Base-by-base conservation (phyloP, 2,888 invertebrate genomes). In the Melikaiella ostensackeni region DNA sequence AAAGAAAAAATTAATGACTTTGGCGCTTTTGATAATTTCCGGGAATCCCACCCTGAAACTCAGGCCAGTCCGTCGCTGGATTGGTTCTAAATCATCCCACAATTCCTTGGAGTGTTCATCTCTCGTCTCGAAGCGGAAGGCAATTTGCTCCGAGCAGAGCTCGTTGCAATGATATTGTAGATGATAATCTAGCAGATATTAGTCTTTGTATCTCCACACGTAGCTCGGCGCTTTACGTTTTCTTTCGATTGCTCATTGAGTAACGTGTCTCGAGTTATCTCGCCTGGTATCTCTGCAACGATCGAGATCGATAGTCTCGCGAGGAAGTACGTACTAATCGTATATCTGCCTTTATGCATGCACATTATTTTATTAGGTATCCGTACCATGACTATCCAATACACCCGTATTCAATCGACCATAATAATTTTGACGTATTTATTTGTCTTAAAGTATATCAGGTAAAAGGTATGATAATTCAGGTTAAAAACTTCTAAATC, bases 251-350 rank as follows among this genome's bases (percentile, higher is more conserved):
- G 70, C 70, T 70, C 70, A 70, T 70, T 70, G 70, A 70, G 75
- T 61, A 57, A 55, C 46, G 77, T 57, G 42, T 61, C 61, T 61
- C 27, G 33, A 33, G 30, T 80, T 80, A 80, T 80, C 78, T 64
- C 63, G 8, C 35, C 74, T 75, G 64, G 73, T 78, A 80, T 80
- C 80, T 75, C 50, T 21, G 13, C 55, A 35, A 38, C 75, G 78
- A 80, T 80, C 78, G 75, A 78, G 78, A 78, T 80, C 77, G 75
- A 78, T 78, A 77, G 64, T 27, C 38, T 59, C 63, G 78, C 77
- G 75, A 78, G 74, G 75, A 80, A 80, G 59, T 75, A 77, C 16
- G 24, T 38, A 64, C 64, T 13, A 38, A 24, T 38, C 24, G 38
- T 24, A 42, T 50, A 70, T 27, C 21, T 27, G 30, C 46, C 27